Percentiles rank a stretch among this genome's conserved stretches.
Evolutionary conservation across 1,140 invertebrate genomes (phyloP).

Genomic region (Drosophila varians): DNA sequence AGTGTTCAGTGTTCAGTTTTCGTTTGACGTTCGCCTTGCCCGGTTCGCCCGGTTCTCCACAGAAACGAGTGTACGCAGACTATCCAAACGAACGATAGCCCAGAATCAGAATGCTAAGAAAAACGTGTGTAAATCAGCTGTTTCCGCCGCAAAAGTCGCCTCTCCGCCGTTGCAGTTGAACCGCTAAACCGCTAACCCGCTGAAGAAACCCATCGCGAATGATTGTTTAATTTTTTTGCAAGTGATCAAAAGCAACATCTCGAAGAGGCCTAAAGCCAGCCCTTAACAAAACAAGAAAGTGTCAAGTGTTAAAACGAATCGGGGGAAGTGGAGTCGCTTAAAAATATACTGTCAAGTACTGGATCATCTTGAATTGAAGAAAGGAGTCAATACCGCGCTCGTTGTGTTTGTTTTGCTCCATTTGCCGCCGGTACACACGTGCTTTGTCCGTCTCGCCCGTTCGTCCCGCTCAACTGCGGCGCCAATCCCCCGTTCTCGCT

Average conservation of each 20-base stretch:
- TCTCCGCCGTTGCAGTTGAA: not conserved
- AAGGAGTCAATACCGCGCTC: slow-evolving; percentile 22
- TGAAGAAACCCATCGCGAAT: slow-evolving; percentile 4
- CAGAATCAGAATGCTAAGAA: slow-evolving; percentile 20
- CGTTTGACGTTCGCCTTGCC: slow-evolving; percentile 76
- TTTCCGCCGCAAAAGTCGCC: slow-evolving; percentile 25
- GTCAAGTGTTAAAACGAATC: not conserved
- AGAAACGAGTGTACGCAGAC: not conserved
- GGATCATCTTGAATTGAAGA: not conserved
- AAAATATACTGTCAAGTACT: slow-evolving; percentile 1
- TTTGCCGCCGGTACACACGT: slow-evolving; percentile 59
- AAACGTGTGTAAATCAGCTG: slow-evolving; percentile 26
- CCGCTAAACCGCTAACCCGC: not conserved
- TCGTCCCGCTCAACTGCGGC: too few species aligned
- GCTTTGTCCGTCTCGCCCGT: slow-evolving; percentile 26
- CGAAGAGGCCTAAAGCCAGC: not conserved
- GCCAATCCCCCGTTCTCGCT: not conserved
- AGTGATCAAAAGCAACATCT: slow-evolving; percentile 15
- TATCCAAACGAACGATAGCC: slow-evolving; percentile 27
- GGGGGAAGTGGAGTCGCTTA: not conserved
- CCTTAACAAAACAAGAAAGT: not conserved
- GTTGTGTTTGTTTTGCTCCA: slow-evolving; percentile 49
- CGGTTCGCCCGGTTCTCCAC: slow-evolving; percentile 2
- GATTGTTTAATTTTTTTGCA: slow-evolving; percentile 45
- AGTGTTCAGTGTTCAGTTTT: slow-evolving; percentile 83